A percentile compares a stretch with the other conserved stretches of the same genome.
These are phyloP conservation scores for Argyrosomus japonicus DNA, from an alignment of 2,113 vertebrate genomes.

Conservation along the genomic window DNA sequence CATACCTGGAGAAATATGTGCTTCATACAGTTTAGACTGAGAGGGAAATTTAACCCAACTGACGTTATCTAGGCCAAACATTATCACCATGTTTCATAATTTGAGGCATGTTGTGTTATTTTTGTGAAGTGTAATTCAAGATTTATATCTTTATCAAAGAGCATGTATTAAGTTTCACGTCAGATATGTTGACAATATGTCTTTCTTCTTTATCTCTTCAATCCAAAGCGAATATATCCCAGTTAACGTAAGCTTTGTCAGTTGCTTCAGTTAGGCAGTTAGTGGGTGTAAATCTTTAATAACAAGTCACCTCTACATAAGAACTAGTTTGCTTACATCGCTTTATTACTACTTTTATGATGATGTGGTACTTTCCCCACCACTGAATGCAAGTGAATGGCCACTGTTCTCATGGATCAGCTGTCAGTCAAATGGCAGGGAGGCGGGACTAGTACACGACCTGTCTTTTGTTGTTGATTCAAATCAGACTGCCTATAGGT, in stretches of 20 bases:
- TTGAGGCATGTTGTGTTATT: background rate
- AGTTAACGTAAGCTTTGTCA: background rate
- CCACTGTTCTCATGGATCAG: background rate
- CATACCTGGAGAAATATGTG: background rate
- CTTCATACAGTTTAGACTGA: background rate
- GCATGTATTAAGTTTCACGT: background rate
- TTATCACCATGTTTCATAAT: background rate
- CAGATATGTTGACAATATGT: background rate
- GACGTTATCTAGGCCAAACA: background rate
- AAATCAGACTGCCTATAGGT: background rate
- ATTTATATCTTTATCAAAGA: background rate
- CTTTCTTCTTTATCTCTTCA: background rate
- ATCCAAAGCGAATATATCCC: background rate
- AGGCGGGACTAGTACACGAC: background rate
- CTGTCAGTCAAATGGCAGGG: slow-evolving; percentile 21
- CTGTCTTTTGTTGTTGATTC: slow-evolving; percentile 1
- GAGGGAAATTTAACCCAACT: background rate
- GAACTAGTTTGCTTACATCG: background rate
- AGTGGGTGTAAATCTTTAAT: background rate
- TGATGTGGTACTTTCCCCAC: background rate
- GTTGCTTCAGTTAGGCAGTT: background rate
- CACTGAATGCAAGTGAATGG: background rate
- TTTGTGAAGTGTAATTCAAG: background rate
- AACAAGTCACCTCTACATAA: background rate
- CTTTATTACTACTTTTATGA: background rate